These are phyloP conservation scores for Aptenodytes patagonicus DNA, from an alignment of 2,113 vertebrate genomes.

Conservation along the genomic window DNA sequence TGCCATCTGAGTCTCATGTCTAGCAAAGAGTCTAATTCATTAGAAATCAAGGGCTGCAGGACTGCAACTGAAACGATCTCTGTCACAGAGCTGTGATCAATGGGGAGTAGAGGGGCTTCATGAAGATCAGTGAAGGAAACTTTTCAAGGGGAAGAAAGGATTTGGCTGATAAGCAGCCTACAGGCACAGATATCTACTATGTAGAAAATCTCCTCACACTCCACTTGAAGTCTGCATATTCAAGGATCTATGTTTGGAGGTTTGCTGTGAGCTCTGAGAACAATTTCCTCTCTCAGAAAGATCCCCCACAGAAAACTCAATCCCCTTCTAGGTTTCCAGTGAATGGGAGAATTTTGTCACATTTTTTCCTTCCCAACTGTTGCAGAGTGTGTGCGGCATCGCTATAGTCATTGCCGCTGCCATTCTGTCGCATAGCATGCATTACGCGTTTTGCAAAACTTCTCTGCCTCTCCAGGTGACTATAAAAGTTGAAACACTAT, in stretches of 20 bases:
- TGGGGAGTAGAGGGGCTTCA: neutral
- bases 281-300: neutral
- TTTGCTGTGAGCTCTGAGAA: neutral
- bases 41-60: neutral
- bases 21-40: neutral
- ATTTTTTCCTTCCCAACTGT: neutral
- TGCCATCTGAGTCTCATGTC: neutral
- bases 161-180: neutral
- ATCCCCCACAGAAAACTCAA: neutral
- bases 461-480: neutral
- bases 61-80: neutral
- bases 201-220: neutral
- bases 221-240: neutral
- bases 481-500: neutral
- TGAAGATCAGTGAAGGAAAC: neutral
- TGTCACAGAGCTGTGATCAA: too few relatives aligned
- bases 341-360: neutral
- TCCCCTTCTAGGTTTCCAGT: neutral
- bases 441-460: neutral
- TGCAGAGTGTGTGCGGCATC: neutral
- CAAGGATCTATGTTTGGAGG: neutral
- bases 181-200: neutral
- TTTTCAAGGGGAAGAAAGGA: neutral
- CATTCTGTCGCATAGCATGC: accelerated
- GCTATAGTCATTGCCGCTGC: neutral